Percentiles rank a stretch among this genome's conserved stretches.
phyloP scores from a whole-genome alignment of 1,140 invertebrate species.

The Euwallacea fornicatus region DNA sequence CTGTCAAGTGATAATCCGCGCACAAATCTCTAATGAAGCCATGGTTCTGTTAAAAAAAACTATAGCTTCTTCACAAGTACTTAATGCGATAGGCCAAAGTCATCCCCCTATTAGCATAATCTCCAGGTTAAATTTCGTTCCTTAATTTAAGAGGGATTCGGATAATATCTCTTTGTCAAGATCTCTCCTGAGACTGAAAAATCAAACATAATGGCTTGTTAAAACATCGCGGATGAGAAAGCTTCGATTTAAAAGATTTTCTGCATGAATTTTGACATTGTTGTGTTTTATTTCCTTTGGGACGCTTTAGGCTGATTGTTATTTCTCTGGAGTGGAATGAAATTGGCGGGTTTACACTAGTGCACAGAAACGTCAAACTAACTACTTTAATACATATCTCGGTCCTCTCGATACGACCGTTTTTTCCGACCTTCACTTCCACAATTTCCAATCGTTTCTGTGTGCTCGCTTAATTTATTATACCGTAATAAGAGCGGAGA shows the following conservation, averaged over 20 bases:
- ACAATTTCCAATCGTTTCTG: constrained; percentile 17
- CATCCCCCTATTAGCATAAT: neutral
- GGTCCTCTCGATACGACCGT: neutral
- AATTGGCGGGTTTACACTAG: too few species aligned
- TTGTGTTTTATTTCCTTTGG: constrained; percentile 43
- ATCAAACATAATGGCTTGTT: constrained; percentile 34
- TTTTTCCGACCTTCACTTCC: constrained; percentile 4
- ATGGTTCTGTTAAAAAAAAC: neutral
- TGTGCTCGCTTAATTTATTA: constrained; percentile 20
- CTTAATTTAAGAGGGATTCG: too few species aligned
- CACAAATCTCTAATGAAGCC: neutral
- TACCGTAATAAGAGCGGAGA: constrained; percentile 14
- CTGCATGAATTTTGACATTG: constrained; percentile 47
- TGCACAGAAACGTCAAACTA: too few species aligned
- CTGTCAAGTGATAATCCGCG: too few species aligned
- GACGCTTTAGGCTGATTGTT: constrained; percentile 33
- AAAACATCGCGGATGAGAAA: constrained; percentile 27
- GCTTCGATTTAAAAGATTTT: constrained; percentile 44
- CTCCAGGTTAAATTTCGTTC: too few species aligned
- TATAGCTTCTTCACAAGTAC: neutral
- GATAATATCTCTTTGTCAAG: neutral
- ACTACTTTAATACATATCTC: too few species aligned
- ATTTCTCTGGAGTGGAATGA: constrained; percentile 7
- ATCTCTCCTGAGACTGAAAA: constrained; percentile 14
- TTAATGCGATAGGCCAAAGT: neutral